These are phyloP conservation scores for Mimas tiliae DNA, from an alignment of 2,888 invertebrate genomes.

Conservation along the genomic window DNA sequence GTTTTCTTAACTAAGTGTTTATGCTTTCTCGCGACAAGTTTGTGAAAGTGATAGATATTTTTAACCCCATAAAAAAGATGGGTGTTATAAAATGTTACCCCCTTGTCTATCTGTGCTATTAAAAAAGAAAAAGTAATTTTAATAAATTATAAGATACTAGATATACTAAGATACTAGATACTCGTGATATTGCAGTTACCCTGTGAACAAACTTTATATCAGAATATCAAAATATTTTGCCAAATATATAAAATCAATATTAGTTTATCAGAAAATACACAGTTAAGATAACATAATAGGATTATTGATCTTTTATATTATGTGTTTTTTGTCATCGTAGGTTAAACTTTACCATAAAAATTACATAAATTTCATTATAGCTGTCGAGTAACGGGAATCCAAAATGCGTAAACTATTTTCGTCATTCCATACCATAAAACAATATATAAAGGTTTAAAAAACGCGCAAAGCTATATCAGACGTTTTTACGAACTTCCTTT, in stretches of 20 bases:
- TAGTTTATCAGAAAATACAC: no score
- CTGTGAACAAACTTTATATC: not conserved
- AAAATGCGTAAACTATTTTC: not conserved
- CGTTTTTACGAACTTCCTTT: no score
- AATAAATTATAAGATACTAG: no score
- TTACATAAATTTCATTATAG: not conserved
- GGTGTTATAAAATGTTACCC: no score
- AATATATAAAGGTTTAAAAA: not conserved
- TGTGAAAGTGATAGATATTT: no score
- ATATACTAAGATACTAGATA: no score
- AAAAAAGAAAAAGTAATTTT: no score
- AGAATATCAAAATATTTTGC: not conserved
- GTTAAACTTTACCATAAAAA: not conserved
- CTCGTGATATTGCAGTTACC: no score
- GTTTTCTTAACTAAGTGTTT: conserved; percentile 20
- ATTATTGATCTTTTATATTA: conserved; percentile 7
- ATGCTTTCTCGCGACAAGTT: not conserved
- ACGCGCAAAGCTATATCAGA: no score
- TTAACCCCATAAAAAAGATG: no score
- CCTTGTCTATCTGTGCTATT: no score
- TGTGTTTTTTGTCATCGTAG: not conserved
- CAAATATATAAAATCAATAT: no score
- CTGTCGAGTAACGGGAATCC: not conserved
- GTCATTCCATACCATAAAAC: not conserved
- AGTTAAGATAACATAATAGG: not conserved